Evolutionary conservation across 2,113 vertebrate genomes (phyloP), one percentile per base, ranked within the genome.

Genomic region (Pseudorectes ferrugineus): DNA sequence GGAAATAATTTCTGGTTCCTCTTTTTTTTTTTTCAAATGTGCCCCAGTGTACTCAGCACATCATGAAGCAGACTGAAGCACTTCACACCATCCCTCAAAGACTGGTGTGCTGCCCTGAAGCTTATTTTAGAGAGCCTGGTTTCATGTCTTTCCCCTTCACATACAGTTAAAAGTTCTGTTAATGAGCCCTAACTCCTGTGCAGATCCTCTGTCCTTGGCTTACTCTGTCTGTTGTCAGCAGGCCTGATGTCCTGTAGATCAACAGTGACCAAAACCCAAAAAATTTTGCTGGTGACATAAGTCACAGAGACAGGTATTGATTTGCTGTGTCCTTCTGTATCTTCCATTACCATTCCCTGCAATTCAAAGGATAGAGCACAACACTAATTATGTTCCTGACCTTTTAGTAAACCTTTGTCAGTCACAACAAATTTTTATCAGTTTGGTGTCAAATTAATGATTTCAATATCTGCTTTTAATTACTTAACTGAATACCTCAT

Each of bases 61-160:
- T 36, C 2, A 9, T 38, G 24, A 36, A 67, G 21, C 3, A 67
- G 42, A 40, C 8, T 40, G 36, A 76, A 71, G 12, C 14, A 62
- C 15, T 13, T 23, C 1, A 1, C 12, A 55, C 4, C 0, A 3
- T 18, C 14, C 11, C 5, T 67, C 43, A 42, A 52, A 42, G 11
- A 29, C 1, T 22, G 11, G 1, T 13, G 6, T 38, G 12, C 11
- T 5, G 1, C 40, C 15, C 10, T 33, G 21, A 38, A 29, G 15
- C 5, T 46, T 48, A 24, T 31, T 26, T 62, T 52, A 52, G 12
- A 4, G 3, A 61, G 6, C 6, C 26, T 48, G 9, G 1, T 63
- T 72, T 63, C 35, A 54, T 12, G 6, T 2, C 3, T 52, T 86
- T 48, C 18, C 2, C 4, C 7, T 67, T 85, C 38, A 72, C 7